phyloP scores from a whole-genome alignment of 2,888 invertebrate species.

The Norana najaformis region DNA sequence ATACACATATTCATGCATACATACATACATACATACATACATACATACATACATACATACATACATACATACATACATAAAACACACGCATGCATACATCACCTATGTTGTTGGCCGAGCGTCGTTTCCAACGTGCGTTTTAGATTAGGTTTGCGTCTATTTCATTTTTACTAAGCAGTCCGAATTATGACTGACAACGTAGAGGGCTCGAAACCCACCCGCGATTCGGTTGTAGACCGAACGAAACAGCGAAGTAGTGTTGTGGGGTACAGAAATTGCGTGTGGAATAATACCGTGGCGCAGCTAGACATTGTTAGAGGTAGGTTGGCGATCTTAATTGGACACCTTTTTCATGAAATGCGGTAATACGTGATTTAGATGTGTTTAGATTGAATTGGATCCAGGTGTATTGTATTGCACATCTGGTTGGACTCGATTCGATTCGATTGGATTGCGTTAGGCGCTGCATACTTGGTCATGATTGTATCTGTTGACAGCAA shows the following conservation, averaged over 20 bases:
- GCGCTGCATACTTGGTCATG: background rate
- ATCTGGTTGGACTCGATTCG: background rate
- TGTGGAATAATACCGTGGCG: background rate
- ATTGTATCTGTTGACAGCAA: background rate
- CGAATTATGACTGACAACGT: background rate
- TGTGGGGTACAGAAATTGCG: background rate
- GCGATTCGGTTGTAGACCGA: background rate
- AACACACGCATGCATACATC: background rate
- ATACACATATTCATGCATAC: background rate
- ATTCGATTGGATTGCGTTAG: background rate
- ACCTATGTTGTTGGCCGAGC: background rate
- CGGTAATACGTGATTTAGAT: too few relatives aligned
- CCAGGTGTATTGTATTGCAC: background rate
- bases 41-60: background rate
- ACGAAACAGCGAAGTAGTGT: background rate
- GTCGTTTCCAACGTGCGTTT: background rate
- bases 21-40: background rate
- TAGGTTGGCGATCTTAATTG: background rate
- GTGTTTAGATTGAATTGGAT: background rate
- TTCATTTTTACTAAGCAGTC: background rate
- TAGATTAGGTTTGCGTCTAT: background rate
- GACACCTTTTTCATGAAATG: too few relatives aligned
- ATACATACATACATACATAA: background rate
- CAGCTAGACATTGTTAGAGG: background rate
- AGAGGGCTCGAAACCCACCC: background rate